Conservation (phyloP, 2,113 vertebrate genomes). For the Poecile atricapillus region DNA sequence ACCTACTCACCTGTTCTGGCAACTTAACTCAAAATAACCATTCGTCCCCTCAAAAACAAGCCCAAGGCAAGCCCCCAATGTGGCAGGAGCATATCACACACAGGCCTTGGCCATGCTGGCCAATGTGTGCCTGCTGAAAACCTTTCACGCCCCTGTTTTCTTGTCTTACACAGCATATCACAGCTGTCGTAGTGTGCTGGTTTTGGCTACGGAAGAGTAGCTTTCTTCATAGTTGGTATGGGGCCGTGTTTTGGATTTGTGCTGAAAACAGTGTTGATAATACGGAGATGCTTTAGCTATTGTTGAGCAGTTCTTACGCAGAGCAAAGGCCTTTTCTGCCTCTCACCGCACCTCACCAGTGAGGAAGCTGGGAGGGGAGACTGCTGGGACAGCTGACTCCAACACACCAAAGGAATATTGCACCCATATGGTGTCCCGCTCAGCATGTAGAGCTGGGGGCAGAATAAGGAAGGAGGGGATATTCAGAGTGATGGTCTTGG, state of each 20-base stretch:
- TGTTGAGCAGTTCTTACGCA: not conserved
- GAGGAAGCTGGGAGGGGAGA: not conserved
- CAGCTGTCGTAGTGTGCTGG: not conserved
- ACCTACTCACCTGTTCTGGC: not conserved
- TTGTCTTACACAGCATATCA: not conserved
- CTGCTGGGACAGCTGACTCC: not conserved
- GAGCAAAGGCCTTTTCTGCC: not conserved
- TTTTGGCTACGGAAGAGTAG: not conserved
- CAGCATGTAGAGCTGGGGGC: not conserved
- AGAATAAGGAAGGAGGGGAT: not conserved
- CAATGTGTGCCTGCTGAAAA: not conserved
- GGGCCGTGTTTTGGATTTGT: not conserved
- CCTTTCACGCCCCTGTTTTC: not conserved
- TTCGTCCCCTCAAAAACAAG: not conserved
- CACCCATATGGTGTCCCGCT: not conserved
- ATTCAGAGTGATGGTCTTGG: not conserved
- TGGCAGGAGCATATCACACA: not conserved
- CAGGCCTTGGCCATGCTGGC: fast-evolving
- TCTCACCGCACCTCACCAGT: not conserved
- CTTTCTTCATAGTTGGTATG: not conserved
- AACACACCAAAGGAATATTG: not conserved
- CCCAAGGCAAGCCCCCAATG: not conserved
- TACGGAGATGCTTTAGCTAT: not conserved
- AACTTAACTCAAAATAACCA: not conserved
- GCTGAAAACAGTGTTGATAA: not conserved